Percentiles rank a stretch among this genome's conserved stretches.
Evolutionary conservation across 2,888 invertebrate genomes (phyloP).

Genomic region (Philereme transversata): DNA sequence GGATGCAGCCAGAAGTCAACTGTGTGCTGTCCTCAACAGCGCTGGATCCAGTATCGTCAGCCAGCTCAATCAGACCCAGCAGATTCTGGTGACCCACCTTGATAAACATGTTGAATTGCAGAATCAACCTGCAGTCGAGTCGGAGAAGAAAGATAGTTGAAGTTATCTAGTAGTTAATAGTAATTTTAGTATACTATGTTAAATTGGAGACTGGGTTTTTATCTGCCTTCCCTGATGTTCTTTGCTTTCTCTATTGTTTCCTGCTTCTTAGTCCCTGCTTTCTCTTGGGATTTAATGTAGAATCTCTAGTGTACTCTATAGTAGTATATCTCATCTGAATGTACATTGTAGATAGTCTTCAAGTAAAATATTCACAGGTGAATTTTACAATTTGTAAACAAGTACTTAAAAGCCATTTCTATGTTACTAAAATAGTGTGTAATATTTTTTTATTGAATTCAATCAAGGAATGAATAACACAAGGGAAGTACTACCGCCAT

Average conservation of each 20-base stretch:
- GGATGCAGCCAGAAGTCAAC: slow-evolving; percentile 85
- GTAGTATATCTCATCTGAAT: too few species aligned
- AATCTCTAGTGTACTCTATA: too few species aligned
- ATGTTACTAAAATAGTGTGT: too few species aligned
- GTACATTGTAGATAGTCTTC: too few species aligned
- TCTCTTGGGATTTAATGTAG: too few species aligned
- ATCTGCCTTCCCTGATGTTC: slow-evolving; percentile 3
- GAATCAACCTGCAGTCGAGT: slow-evolving; percentile 35
- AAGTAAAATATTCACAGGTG: not conserved
- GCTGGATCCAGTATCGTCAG: slow-evolving; percentile 86
- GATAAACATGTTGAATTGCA: slow-evolving; percentile 82
- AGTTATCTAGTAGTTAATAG: slow-evolving; percentile 28
- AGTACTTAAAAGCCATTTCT: not conserved
- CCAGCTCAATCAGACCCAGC: slow-evolving; percentile 88
- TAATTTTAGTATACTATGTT: slow-evolving; percentile 39
- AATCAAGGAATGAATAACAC: too few species aligned
- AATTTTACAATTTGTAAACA: not conserved
- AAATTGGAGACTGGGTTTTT: slow-evolving; percentile 33
- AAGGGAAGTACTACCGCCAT: too few species aligned
- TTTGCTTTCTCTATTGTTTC: not conserved
- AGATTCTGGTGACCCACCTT: slow-evolving; percentile 86
- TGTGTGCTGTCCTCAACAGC: slow-evolving; percentile 88
- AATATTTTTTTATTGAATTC: too few species aligned
- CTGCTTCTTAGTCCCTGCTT: not conserved
- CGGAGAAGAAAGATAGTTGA: slow-evolving; percentile 42